Evolutionary conservation across 2,888 invertebrate species (phyloP), one percentile per base, ranked within the genome.

Genomic region (Scrobipalpa costella): DNA sequence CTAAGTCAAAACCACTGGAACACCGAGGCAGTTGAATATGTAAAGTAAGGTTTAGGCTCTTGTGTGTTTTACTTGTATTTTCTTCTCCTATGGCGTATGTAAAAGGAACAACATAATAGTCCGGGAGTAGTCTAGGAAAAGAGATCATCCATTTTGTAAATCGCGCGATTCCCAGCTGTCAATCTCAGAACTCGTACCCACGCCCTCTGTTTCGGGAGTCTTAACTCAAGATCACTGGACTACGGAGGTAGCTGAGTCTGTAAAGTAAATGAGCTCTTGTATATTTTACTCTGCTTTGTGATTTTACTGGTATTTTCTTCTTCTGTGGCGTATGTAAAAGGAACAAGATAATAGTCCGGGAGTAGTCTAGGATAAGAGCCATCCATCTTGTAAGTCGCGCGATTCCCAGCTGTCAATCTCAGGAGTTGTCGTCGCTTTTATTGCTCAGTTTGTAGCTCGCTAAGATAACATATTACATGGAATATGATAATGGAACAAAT

Each of bases 371-470:
- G 33, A 55, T 55, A 55, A 55, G 55, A 55, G 50, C n/a, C 33
- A 55, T 55, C 33, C 33, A 55, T 55, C 55, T 55, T 55, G 33
- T n/a, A n/a, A 11, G 15, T 13, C 3, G 13, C 13, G 55, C 55
- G 55, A 55, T 27, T 55, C 55, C 55, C 21, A 1, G 21, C 55
- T 27, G 55, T 55, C 55, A 55, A 55, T 55, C 55, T 55, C 55
- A 13, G 55, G n/a, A 55, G 6, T 34, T 55, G 55, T 55, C 55
- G 55, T n/a, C 55, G 11, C 7, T 55, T 55, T 55, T 55, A 55
- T 55, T 55, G 15, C 13, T 55, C 55, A 55, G n/a, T 55, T n/a
- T 55, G 55, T n/a, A 33, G n/a, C 55, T 55, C 2, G 6, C 13
- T n/a, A 11, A n/a, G 55, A 13, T 40, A 13, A 7, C n/a, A 55